phyloP scores from a whole-genome alignment of 1,140 invertebrate genomes.

The Trissolcus basalis region DNA sequence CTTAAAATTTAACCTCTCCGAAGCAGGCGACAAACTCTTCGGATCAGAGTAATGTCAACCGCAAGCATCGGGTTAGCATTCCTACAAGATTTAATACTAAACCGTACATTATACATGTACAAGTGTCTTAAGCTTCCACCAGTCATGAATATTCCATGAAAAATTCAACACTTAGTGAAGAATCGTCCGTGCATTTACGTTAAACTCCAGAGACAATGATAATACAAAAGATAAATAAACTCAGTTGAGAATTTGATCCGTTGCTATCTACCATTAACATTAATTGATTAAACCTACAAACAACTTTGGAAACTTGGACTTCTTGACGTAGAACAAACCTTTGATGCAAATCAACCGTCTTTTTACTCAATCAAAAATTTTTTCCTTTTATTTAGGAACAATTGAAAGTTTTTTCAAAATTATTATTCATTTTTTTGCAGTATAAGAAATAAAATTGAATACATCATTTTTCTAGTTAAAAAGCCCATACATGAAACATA shows the following conservation, averaged over 20 bases:
- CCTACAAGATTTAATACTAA: constrained; percentile 51
- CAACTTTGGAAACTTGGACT: too few relatives aligned
- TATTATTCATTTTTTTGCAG: too few relatives aligned
- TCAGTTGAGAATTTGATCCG: not conserved
- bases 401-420: too few relatives aligned
- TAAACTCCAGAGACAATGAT: constrained; percentile 4
- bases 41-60: constrained; percentile 49
- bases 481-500: too few relatives aligned
- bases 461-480: too few relatives aligned
- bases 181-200: not conserved
- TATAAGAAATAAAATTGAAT: too few relatives aligned
- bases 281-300: too few relatives aligned
- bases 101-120: constrained; percentile 48
- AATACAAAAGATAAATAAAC: constrained; percentile 6
- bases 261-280: too few relatives aligned
- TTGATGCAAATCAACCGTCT: too few relatives aligned
- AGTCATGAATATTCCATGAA: constrained; percentile 43
- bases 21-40: constrained; percentile 40
- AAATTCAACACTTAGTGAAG: constrained; percentile 28
- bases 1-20: constrained; percentile 39
- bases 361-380: too few relatives aligned
- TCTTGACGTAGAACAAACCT: too few relatives aligned
- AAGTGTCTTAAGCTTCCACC: constrained; percentile 35
- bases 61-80: constrained; percentile 42
- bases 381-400: too few relatives aligned